Percentiles rank a stretch among this genome's conserved stretches.
Evolutionary conservation across 2,113 vertebrate species (phyloP).

Genomic region (Rhizomys pruinosus): DNA sequence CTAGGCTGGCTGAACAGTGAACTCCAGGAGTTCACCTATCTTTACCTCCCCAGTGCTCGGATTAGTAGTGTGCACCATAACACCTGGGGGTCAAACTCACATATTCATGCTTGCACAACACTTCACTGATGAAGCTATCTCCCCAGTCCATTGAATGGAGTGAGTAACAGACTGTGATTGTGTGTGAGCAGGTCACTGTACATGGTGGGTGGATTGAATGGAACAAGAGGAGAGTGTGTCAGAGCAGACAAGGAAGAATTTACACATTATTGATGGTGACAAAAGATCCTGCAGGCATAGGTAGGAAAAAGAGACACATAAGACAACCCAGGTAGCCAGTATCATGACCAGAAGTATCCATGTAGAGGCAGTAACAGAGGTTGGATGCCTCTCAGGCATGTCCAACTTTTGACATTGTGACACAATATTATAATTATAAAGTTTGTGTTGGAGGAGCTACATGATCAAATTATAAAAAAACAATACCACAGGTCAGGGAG

Average conservation of each 20-base stretch:
- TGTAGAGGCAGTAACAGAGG: background rate
- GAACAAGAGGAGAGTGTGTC: background rate
- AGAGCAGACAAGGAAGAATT: background rate
- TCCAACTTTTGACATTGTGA: background rate
- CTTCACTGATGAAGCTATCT: background rate
- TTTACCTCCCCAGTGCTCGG: no score
- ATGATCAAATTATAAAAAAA: background rate
- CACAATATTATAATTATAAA: background rate
- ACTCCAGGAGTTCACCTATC: background rate
- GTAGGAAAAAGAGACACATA: background rate
- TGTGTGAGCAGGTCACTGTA: background rate
- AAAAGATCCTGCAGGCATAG: background rate
- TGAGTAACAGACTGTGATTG: background rate
- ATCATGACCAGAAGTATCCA: background rate
- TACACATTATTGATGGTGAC: background rate
- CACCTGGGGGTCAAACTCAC: background rate
- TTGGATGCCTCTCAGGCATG: accelerated
- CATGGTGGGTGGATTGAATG: background rate
- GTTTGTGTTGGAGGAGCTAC: background rate
- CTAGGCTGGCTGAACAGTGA: no score
- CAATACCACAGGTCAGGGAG: no score
- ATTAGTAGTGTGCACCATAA: background rate
- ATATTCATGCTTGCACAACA: background rate
- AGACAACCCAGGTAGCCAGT: no score
- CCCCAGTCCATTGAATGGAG: background rate